These are phyloP conservation scores for Lottia scabra DNA, from an alignment of 2,888 invertebrate species.

Conservation along the genomic window DNA sequence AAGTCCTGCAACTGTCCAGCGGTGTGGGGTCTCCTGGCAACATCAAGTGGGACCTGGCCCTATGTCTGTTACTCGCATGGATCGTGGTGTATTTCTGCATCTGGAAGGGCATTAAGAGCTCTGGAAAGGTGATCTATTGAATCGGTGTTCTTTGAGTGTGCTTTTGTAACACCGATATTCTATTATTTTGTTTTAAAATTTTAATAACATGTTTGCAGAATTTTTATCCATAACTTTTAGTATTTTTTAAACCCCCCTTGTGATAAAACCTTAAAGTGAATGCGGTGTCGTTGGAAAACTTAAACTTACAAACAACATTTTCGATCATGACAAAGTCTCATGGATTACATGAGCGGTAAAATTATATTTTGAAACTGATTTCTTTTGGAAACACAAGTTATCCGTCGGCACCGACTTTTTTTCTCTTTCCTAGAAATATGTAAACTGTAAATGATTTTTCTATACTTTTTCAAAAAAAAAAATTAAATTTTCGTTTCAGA, in stretches of 20 bases:
- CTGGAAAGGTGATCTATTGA: slow-evolving; percentile 65
- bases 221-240: background rate
- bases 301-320: background rate
- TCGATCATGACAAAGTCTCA: no score
- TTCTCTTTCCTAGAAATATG: background rate
- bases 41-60: slow-evolving; percentile 68
- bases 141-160: background rate
- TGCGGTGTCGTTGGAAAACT: slow-evolving; percentile 14
- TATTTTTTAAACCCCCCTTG: background rate
- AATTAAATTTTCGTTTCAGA: background rate
- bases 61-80: slow-evolving; percentile 68
- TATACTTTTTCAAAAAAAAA: background rate
- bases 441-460: no score
- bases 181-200: background rate
- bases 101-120: slow-evolving; percentile 69
- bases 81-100: slow-evolving; percentile 69
- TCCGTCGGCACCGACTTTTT: background rate
- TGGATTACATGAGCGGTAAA: no score
- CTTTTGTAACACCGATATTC: background rate
- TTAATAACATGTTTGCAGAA: background rate
- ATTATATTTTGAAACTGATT: no score
- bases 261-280: background rate
- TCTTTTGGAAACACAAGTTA: background rate
- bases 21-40: slow-evolving; percentile 65
- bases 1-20: slow-evolving; percentile 64